Conservation (phyloP, 1,140 invertebrate species). For the Cataglyphis hispanica region DNA sequence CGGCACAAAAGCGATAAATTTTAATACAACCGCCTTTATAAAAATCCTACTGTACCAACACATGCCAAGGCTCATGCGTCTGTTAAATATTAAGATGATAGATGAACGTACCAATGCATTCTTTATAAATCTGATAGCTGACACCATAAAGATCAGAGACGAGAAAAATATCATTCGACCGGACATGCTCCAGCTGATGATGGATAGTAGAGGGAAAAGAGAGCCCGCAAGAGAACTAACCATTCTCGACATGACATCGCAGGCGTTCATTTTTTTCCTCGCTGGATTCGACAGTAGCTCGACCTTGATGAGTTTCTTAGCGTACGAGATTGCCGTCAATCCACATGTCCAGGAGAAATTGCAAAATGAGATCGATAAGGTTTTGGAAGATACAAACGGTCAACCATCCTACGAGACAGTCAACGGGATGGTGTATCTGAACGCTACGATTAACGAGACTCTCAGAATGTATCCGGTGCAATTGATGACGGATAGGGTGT, state of each 20-base stretch:
- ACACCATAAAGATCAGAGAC: constrained; percentile 56
- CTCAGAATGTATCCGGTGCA: constrained; percentile 88
- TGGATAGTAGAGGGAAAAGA: constrained; percentile 79
- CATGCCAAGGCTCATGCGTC: not conserved
- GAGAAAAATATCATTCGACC: constrained; percentile 63
- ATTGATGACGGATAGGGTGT: constrained; percentile 85
- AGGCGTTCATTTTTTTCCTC: constrained; percentile 86
- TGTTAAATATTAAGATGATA: constrained; percentile 17
- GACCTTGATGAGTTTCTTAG: constrained; percentile 83
- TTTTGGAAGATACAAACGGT: constrained; percentile 79
- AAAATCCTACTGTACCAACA: constrained; percentile 43
- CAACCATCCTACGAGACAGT: constrained; percentile 83
- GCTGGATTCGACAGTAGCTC: constrained; percentile 88
- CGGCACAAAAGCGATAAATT: constrained; percentile 5
- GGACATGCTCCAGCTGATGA: constrained; percentile 80
- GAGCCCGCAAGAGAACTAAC: constrained; percentile 61
- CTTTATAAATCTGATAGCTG: constrained; percentile 49
- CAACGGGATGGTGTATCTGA: constrained; percentile 84
- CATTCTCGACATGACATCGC: constrained; percentile 86
- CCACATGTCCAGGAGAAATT: constrained; percentile 87
- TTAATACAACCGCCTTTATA: not conserved
- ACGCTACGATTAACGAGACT: constrained; percentile 87
- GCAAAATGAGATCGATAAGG: constrained; percentile 87
- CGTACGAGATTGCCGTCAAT: constrained; percentile 87
- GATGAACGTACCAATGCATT: constrained; percentile 20